Evolutionary conservation across 2,797 vertebrate genomes (phyloP).

Genomic region (Bufotes viridis): DNA sequence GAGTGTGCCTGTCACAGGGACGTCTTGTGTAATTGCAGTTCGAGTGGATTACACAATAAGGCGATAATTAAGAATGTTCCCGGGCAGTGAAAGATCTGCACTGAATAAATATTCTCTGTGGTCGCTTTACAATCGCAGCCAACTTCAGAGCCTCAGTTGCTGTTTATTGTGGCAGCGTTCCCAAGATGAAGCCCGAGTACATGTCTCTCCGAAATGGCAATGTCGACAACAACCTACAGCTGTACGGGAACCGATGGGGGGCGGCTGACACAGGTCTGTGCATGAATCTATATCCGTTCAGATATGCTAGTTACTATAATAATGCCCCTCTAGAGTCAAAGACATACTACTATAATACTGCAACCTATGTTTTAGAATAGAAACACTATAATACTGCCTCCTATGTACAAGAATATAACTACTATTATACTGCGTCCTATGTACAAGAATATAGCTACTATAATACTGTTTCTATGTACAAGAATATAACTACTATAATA

Average conservation of each 20-base stretch:
- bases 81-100: not conserved
- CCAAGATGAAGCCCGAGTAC: slow-evolving; percentile 41
- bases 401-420: slow-evolving; percentile 8
- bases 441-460: not conserved
- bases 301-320: too few relatives aligned
- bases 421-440: slow-evolving; percentile 5
- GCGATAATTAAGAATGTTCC: not conserved
- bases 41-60: not conserved
- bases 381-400: not conserved
- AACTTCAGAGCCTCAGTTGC: slow-evolving; percentile 50
- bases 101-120: not conserved
- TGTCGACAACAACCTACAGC: not conserved
- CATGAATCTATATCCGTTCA: not conserved
- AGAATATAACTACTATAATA: slow-evolving; percentile 17
- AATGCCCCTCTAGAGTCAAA: too few relatives aligned
- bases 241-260: slow-evolving; percentile 57
- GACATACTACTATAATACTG: not conserved
- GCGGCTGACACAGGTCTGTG: slow-evolving; percentile 64
- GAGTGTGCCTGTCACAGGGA: not conserved
- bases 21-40: not conserved
- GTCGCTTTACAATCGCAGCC: slow-evolving; percentile 42
- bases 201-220: not conserved
- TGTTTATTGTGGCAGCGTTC: slow-evolving; percentile 51
- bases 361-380: too few relatives aligned
- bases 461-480: too few relatives aligned